Base-by-base conservation (phyloP, 2,888 invertebrate species). In the Geophilus truncorum region DNA sequence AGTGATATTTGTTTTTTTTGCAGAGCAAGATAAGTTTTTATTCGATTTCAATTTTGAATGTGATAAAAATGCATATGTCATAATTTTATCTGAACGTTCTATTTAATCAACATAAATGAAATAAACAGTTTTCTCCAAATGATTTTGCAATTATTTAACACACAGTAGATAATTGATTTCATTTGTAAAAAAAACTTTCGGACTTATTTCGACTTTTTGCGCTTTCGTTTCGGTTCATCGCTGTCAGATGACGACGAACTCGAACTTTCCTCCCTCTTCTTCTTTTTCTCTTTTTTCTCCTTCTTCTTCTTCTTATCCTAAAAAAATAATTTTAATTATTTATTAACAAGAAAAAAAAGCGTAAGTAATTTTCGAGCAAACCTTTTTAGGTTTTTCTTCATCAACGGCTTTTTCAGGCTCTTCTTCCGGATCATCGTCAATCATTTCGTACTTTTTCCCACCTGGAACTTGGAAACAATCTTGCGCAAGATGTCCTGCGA, bases 381-480 rank as follows among this genome's bases (percentile, higher is more conserved):
- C 62, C 9, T 62, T 62, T 12, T 62, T 62, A 7, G 25, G 1
- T 7, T 15, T 23, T 62, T 28, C 10, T 25, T 62, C 62, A 15
- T 62, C 23, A 1, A n/a, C 18, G 9, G 62, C 23, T 25, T 62
- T 62, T 21, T 77, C 77, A 18, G 21, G 6, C 15, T 77, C 30
- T 0, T 32, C 77, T 30, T 78, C 45, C 36, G 77, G 21, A 3
- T 4, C 1, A 25, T 23, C 76, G 12, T 86, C 86, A n/a, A 86
- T 81, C 28, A 86, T 81, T 6, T 85, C 85, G 82, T 86, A 86
- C 6, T 82, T 81, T 75, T 84, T 84, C 30, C 84, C 84, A 21
- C 85, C 86, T 40, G 84, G 84, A 5, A 83, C 82, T 75, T 82
- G 82, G 36, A 82, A 82, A 40, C 82, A 82, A 25, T 82, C 81